phyloP scores from a whole-genome alignment of 2,888 invertebrate genomes.

The Rosalia funebris region DNA sequence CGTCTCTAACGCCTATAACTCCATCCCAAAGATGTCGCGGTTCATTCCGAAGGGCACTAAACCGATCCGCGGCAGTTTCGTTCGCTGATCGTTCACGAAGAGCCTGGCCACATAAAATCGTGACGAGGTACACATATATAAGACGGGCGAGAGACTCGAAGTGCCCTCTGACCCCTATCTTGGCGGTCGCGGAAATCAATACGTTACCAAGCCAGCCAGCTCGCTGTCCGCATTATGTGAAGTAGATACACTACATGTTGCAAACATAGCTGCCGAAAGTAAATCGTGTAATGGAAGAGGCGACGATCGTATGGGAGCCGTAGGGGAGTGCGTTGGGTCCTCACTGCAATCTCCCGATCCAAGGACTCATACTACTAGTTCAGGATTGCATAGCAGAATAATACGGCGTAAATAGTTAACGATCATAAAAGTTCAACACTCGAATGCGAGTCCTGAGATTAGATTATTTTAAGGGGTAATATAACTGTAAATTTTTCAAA shows the following conservation, averaged over 20 bases:
- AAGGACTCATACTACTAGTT: no score
- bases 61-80: neutral
- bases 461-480: no score
- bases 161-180: constrained; percentile 63
- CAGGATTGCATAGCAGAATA: no score
- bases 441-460: no score
- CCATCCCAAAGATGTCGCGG: constrained; percentile 5
- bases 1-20: neutral
- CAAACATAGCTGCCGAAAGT: constrained; percentile 44
- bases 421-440: no score
- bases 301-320: neutral
- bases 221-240: constrained; percentile 53
- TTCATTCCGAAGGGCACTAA: constrained; percentile 15
- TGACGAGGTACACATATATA: constrained; percentile 6
- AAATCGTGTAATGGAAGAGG: constrained; percentile 45
- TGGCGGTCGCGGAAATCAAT: constrained; percentile 63
- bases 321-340: neutral
- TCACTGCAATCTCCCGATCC: no score
- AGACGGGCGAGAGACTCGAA: constrained; percentile 28
- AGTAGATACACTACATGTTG: constrained; percentile 51
- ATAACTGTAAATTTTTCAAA: no score
- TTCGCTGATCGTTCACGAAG: constrained; percentile 3
- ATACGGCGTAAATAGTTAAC: no score
- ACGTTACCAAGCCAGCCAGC: constrained; percentile 55
- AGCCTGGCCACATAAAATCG: constrained; percentile 8